Evolutionary conservation across 2,113 vertebrate species (phyloP).

Genomic region (Felis catus): DNA sequence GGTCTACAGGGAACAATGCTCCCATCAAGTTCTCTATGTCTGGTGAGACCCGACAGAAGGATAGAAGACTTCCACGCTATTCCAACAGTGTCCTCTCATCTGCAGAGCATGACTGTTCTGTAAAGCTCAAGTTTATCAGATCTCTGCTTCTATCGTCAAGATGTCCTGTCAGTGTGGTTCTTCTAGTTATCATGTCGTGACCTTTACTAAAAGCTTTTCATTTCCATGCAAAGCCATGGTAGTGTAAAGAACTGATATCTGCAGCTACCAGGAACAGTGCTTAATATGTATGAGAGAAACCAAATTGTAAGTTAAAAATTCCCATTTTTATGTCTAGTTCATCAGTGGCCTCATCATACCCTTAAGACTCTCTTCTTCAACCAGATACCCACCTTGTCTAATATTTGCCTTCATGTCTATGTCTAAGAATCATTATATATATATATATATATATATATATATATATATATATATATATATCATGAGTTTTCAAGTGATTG

Average conservation of each 20-base stretch:
- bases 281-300: neutral
- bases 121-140: neutral
- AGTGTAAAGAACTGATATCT: slow-evolving; percentile 28
- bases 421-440: slow-evolving; percentile 11
- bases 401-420: slow-evolving; percentile 12
- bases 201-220: slow-evolving; percentile 40
- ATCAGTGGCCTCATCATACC: neutral
- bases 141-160: slow-evolving; percentile 38
- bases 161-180: neutral
- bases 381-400: neutral
- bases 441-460: neutral
- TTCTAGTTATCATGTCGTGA: neutral
- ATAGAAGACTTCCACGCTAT: neutral
- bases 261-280: neutral
- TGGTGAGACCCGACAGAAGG: neutral
- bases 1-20: neutral
- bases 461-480: neutral
- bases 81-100: neutral
- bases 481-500: neutral
- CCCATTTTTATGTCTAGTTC: neutral
- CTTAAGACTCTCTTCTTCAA: neutral
- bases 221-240: slow-evolving; percentile 24
- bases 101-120: neutral
- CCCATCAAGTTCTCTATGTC: neutral
- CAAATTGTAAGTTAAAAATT: neutral